phyloP scores from a whole-genome alignment of 2,888 invertebrate genomes.

The Magallana nippona region DNA sequence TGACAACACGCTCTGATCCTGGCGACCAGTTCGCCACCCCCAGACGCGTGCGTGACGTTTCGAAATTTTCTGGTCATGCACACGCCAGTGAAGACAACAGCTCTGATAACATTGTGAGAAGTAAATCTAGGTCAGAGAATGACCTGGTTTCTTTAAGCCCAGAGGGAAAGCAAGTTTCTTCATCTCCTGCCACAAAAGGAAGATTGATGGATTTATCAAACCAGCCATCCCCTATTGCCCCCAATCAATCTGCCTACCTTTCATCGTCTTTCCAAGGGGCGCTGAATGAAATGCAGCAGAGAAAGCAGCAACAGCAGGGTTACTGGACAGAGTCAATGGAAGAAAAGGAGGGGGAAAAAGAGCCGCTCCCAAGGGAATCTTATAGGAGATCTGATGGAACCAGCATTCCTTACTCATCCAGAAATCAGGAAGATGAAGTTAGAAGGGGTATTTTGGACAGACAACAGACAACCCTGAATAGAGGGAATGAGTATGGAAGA shows the following conservation, averaged over 20 bases:
- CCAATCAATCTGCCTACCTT: slow-evolving; percentile 56
- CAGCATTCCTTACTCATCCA: not conserved
- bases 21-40: slow-evolving; percentile 54
- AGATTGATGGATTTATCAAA: slow-evolving; percentile 63
- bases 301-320: not conserved
- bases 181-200: slow-evolving; percentile 61
- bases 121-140: slow-evolving; percentile 61
- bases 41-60: slow-evolving; percentile 37
- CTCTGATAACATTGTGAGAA: not conserved
- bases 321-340: too few relatives aligned
- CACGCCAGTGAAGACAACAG: not conserved
- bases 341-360: not conserved
- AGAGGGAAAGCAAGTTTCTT: slow-evolving; percentile 58
- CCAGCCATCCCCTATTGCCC: slow-evolving; percentile 63
- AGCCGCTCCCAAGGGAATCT: not conserved
- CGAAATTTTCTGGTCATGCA: slow-evolving; percentile 38
- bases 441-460: not conserved
- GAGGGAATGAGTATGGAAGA: slow-evolving; percentile 38
- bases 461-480: slow-evolving; percentile 24
- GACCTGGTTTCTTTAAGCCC: slow-evolving; percentile 59
- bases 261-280: slow-evolving; percentile 37
- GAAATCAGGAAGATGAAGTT: not conserved
- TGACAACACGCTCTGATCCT: slow-evolving; percentile 59
- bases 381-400: not conserved
- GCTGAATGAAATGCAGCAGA: not conserved